These are phyloP conservation scores for Limnothrissa miodon DNA, from an alignment of 2,113 vertebrate genomes.

Conservation along the genomic window DNA sequence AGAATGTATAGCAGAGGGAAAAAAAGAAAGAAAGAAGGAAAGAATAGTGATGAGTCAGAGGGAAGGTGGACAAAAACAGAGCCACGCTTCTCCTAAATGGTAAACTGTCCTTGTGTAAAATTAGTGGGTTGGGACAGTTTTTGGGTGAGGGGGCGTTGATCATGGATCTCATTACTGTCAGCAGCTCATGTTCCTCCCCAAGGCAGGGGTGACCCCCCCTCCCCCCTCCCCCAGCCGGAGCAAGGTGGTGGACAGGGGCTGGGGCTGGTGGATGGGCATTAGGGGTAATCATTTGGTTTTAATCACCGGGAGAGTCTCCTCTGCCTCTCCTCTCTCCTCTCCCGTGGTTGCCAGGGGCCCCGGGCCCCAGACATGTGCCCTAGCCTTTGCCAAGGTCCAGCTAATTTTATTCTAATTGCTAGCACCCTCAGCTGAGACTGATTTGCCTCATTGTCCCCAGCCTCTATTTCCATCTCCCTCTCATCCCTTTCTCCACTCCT, in stretches of 20 bases:
- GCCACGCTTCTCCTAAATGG: background rate
- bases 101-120: background rate
- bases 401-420: constrained; percentile 78
- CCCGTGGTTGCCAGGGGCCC: constrained; percentile 36
- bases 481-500: constrained; percentile 31
- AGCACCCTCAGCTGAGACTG: constrained; percentile 60
- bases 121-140: constrained; percentile 42
- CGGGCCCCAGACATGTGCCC: constrained; percentile 42
- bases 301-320: constrained; percentile 72
- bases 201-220: constrained; percentile 69
- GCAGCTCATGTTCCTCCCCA: constrained; percentile 31
- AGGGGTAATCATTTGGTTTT: constrained; percentile 72
- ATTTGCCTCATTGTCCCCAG: constrained; percentile 63
- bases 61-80: background rate
- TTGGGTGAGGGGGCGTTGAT: background rate
- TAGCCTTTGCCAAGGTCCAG: constrained; percentile 77
- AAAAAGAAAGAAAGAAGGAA: constrained; percentile 7
- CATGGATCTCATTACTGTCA: constrained; percentile 71
- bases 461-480: constrained; percentile 49
- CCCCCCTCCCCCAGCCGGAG: constrained; percentile 54
- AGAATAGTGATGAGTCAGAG: background rate
- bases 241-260: constrained; percentile 54
- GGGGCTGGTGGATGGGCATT: constrained; percentile 37
- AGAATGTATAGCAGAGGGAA: constrained; percentile 8
- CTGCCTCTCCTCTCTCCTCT: constrained; percentile 47